Evolutionary conservation across 2,113 vertebrate species (phyloP).

Genomic region (Pelobates fuscus): DNA sequence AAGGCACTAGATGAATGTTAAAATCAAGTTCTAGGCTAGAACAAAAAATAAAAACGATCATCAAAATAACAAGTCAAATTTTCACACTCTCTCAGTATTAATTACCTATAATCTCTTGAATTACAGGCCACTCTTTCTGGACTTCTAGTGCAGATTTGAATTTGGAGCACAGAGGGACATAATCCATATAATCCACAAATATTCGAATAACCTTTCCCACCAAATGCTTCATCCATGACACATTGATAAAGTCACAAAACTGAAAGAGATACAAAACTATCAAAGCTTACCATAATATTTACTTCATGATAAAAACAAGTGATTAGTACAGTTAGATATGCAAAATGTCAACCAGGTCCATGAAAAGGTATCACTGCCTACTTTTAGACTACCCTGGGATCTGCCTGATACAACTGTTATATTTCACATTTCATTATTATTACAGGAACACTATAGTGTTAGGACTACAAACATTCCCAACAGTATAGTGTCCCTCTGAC

Average conservation of each 20-base stretch:
- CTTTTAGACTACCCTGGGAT: too few relatives aligned
- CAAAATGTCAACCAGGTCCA: too few relatives aligned
- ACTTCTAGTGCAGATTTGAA: slow-evolving; percentile 72
- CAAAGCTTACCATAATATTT: not conserved
- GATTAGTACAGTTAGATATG: too few relatives aligned
- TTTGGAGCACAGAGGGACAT: slow-evolving; percentile 77
- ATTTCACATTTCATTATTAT: too few relatives aligned
- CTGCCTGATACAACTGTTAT: too few relatives aligned
- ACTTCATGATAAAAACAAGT: not conserved
- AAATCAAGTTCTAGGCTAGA: too few relatives aligned
- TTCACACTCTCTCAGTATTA: too few relatives aligned
- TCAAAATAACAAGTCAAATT: not conserved
- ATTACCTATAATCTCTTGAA: slow-evolving; percentile 73
- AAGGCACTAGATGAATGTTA: too few relatives aligned
- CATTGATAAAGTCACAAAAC: slow-evolving; percentile 85
- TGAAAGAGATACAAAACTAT: slow-evolving; percentile 59
- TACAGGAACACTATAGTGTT: too few relatives aligned
- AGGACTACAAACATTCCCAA: too few relatives aligned
- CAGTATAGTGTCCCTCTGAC: too few relatives aligned
- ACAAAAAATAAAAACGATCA: not conserved
- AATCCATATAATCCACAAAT: slow-evolving; percentile 80
- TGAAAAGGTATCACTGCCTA: too few relatives aligned
- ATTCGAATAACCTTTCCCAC: slow-evolving; percentile 71
- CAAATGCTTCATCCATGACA: slow-evolving; percentile 76
- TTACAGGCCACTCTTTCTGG: slow-evolving; percentile 78